Evolutionary conservation across 2,113 vertebrate genomes (phyloP).

Genomic region (Pelvicachromis taeniatus): DNA sequence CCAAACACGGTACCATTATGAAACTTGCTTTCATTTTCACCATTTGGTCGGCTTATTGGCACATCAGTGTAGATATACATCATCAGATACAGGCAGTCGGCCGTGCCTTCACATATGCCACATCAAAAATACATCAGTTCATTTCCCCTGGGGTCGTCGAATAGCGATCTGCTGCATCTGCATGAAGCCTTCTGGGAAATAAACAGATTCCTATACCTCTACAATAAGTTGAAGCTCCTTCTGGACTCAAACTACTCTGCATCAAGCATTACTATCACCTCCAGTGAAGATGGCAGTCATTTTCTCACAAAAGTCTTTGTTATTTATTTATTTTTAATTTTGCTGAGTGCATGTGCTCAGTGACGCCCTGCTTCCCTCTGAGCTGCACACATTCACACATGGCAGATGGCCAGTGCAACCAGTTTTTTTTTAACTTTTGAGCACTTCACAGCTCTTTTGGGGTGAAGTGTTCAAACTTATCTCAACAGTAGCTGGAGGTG

Average conservation of each 20-base stretch:
- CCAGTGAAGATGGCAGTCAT: neutral
- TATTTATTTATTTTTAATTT: neutral
- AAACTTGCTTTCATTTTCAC: neutral
- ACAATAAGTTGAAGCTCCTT: neutral
- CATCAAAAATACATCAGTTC: constrained; percentile 13
- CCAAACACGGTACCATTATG: neutral
- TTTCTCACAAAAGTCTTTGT: neutral
- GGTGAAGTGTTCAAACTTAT: constrained; percentile 14
- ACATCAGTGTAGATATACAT: neutral
- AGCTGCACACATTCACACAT: constrained; percentile 8
- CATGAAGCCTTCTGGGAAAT: neutral
- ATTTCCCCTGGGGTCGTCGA: neutral
- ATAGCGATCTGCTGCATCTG: neutral
- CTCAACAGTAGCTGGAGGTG: neutral
- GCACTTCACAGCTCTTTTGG: constrained; percentile 11
- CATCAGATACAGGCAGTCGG: neutral
- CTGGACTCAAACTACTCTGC: neutral
- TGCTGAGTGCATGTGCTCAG: neutral
- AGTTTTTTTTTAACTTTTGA: neutral
- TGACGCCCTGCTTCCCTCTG: neutral
- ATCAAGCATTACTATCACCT: neutral
- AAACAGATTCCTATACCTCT: constrained; percentile 12
- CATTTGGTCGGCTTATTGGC: neutral
- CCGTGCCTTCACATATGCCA: neutral
- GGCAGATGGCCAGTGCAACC: constrained; percentile 1